A percentile compares a stretch with the other conserved stretches of the same genome.
Conservation (phyloP, 2,113 vertebrate species). For the Telmatochromis sp. region DNA sequence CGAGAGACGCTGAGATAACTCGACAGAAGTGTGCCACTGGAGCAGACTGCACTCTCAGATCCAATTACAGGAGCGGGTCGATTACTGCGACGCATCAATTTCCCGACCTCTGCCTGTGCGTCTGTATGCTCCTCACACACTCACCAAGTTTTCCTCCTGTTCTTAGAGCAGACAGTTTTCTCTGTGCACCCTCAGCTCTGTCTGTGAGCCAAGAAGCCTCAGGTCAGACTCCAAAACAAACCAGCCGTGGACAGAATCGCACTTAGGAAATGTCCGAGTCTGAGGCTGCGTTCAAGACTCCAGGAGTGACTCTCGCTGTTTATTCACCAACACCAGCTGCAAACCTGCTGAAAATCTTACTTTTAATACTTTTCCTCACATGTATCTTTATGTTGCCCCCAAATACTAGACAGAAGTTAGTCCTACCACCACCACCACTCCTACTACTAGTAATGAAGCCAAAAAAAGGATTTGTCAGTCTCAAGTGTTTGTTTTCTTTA, state of each 20-base stretch:
- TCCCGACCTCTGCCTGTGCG: background rate
- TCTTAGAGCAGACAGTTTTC: background rate
- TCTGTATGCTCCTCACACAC: background rate
- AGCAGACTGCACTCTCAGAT: background rate
- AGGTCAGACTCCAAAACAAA: background rate
- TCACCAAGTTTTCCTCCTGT: background rate
- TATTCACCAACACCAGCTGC: background rate
- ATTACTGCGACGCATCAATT: background rate
- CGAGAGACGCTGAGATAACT: background rate
- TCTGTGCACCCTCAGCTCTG: rapidly evolving
- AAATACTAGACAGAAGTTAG: background rate
- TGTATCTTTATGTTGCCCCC: background rate
- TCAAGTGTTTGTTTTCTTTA: background rate
- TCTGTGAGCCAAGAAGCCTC: background rate
- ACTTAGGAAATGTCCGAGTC: rapidly evolving
- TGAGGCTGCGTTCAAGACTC: background rate
- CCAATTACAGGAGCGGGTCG: background rate
- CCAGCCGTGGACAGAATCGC: rapidly evolving
- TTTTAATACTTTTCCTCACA: background rate
- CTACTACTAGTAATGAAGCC: no score
- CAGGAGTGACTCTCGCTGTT: rapidly evolving
- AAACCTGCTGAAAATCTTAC: background rate
- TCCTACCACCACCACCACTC: background rate
- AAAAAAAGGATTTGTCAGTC: rapidly evolving
- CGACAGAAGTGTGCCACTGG: background rate